A percentile compares a stretch with the other conserved stretches of the same genome.
phyloP scores from a whole-genome alignment of 2,113 vertebrate species.

The Pedetes capensis region DNA sequence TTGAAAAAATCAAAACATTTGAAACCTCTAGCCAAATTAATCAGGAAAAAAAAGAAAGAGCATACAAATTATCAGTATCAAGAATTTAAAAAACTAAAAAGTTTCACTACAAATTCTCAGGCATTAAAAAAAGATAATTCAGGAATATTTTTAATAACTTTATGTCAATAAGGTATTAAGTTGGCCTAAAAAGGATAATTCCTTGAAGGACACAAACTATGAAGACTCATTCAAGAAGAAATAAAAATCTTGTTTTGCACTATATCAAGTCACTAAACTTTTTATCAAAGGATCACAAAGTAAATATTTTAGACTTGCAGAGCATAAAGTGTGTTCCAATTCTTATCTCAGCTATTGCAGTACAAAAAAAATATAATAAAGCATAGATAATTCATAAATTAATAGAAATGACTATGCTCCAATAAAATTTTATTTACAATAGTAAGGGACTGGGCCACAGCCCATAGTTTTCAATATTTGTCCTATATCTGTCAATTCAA shows the following conservation, averaged over 20 bases:
- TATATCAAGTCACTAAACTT: neutral
- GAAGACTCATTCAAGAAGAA: neutral
- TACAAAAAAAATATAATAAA: neutral
- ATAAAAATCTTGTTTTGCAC: neutral
- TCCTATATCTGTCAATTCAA: neutral
- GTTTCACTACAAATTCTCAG: neutral
- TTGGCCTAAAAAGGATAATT: neutral
- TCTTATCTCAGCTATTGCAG: neutral
- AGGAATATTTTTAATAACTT: neutral
- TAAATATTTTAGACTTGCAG: neutral
- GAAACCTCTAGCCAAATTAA: neutral
- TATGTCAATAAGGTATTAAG: neutral
- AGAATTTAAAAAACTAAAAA: neutral
- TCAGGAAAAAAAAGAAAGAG: neutral
- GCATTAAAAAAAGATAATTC: neutral
- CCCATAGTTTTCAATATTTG: neutral
- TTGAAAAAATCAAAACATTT: neutral
- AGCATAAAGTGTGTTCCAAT: neutral
- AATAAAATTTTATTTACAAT: constrained; percentile 9
- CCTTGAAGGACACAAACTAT: neutral
- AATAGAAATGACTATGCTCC: neutral
- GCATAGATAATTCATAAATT: neutral
- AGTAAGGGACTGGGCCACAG: neutral
- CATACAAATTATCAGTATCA: neutral
- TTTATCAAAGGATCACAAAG: neutral